These are phyloP conservation scores for Propithecus deckenii DNA, from an alignment of 2,797 vertebrate genomes.

Conservation along the genomic window DNA sequence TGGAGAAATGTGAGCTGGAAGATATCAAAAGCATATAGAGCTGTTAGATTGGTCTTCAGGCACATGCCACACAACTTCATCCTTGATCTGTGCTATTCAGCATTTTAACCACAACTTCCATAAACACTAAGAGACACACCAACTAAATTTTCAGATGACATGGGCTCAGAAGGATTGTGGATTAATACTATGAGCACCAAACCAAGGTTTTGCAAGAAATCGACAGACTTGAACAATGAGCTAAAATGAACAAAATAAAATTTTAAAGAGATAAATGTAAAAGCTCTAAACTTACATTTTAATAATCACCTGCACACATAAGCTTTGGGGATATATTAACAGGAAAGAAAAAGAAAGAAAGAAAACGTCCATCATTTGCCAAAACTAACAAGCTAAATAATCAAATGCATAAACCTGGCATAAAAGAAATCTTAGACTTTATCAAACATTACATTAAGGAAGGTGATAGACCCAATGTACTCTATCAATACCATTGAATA, in stretches of 20 bases:
- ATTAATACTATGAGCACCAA: neutral
- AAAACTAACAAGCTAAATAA: conserved; percentile 31
- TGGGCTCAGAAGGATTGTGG: neutral
- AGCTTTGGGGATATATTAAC: neutral
- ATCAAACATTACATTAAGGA: neutral
- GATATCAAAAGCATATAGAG: neutral
- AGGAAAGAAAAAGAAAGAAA: neutral
- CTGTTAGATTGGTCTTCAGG: neutral
- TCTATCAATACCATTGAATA: neutral
- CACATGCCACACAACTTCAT: neutral
- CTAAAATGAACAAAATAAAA: conserved; percentile 5
- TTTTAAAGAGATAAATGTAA: neutral
- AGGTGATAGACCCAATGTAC: neutral
- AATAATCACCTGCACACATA: neutral
- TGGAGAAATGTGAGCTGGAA: neutral
- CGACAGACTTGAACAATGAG: neutral
- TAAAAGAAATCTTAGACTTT: neutral
- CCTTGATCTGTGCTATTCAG: neutral
- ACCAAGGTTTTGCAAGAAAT: neutral
- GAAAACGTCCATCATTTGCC: neutral
- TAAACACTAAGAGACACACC: neutral
- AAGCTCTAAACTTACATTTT: neutral
- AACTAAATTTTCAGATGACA: neutral
- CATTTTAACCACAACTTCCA: neutral
- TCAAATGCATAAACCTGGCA: neutral